These are phyloP conservation scores for Chiloscyllium punctatum DNA, from an alignment of 2,797 vertebrate species.

Conservation along the genomic window DNA sequence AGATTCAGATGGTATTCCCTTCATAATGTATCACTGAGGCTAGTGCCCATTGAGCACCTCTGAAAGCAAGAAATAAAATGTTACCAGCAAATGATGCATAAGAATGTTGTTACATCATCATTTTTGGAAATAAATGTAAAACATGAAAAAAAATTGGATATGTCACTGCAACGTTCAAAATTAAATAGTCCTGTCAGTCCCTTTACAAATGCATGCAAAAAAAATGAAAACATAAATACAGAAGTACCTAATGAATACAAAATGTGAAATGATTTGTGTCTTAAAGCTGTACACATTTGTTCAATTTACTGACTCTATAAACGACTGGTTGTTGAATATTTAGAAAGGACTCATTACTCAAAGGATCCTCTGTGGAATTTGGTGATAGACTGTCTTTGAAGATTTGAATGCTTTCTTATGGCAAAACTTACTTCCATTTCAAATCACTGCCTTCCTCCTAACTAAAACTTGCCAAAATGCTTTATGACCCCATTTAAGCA, in stretches of 20 bases:
- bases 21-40: not conserved
- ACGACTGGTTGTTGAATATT: not conserved
- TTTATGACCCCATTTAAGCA: too few species aligned
- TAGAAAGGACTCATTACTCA: not conserved
- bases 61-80: not conserved
- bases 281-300: not conserved
- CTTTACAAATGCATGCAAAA: not conserved
- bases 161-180: not conserved
- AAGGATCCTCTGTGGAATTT: not conserved
- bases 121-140: not conserved
- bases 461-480: not conserved
- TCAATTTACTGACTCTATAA: not conserved
- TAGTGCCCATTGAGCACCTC: not conserved
- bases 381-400: too few species aligned
- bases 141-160: slow-evolving; percentile 5
- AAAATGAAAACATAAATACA: not conserved
- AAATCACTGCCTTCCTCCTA: not conserved
- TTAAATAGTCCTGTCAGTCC: not conserved
- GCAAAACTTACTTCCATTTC: not conserved
- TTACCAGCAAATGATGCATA: not conserved
- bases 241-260: not conserved
- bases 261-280: not conserved
- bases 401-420: not conserved
- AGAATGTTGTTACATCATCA: not conserved
- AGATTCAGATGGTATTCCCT: not conserved